Evolutionary conservation across 2,797 vertebrate genomes (phyloP).

Genomic region (Lepilemur septentrionalis): DNA sequence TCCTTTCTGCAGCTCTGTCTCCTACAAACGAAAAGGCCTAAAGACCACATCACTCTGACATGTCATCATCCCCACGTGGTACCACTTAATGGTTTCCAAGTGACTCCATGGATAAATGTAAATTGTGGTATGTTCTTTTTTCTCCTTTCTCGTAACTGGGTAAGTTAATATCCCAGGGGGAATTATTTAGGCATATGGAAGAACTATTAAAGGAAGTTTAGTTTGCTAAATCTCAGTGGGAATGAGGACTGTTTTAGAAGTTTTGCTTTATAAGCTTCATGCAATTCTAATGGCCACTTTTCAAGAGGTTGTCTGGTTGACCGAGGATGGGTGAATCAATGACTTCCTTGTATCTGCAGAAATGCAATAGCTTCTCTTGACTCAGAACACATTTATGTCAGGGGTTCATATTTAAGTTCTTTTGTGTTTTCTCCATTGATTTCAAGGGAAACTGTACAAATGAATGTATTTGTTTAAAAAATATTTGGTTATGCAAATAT

Average conservation of each 20-base stretch:
- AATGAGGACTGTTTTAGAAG: background rate
- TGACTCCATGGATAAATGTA: background rate
- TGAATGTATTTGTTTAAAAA: background rate
- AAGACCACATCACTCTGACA: background rate
- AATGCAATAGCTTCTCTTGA: background rate
- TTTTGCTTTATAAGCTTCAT: slow-evolving; percentile 4
- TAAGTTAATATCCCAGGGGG: slow-evolving; percentile 37
- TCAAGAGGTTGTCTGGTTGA: background rate
- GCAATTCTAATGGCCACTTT: background rate
- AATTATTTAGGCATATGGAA: slow-evolving; percentile 42
- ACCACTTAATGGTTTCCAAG: slow-evolving; percentile 28
- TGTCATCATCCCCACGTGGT: background rate
- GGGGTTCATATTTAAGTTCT: background rate
- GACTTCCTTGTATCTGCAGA: slow-evolving; percentile 38
- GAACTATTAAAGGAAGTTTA: slow-evolving; percentile 35
- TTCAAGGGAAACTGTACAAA: slow-evolving; percentile 47
- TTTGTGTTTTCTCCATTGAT: slow-evolving; percentile 39
- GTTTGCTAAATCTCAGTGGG: background rate
- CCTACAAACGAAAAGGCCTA: background rate
- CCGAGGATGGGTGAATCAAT: background rate
- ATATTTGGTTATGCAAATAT: slow-evolving; percentile 15
- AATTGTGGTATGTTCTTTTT: background rate
- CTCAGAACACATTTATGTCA: background rate
- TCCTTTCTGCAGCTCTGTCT: background rate
- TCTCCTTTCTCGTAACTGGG: slow-evolving; percentile 23